Conservation (phyloP, 2,888 invertebrate species). For the Calliopum simillimum region DNA sequence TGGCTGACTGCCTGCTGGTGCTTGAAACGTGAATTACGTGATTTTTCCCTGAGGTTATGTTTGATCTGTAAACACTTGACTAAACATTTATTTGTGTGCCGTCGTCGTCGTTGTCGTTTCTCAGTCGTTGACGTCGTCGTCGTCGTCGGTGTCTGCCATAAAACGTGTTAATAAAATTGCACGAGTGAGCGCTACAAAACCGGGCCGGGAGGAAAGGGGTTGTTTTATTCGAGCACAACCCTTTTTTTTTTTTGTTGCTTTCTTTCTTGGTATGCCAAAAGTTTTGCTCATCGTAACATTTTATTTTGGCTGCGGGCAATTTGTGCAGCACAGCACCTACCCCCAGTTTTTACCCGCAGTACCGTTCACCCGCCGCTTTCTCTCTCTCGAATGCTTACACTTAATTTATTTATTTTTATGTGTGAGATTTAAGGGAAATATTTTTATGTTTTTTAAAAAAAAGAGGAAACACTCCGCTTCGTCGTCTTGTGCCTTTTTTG, state of each 20-base stretch:
- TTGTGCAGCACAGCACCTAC: background rate
- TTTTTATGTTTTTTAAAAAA: no score
- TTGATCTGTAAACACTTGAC: constrained; percentile 34
- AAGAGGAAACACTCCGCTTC: no score
- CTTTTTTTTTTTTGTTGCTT: background rate
- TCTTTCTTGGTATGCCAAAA: background rate
- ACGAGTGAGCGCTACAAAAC: background rate
- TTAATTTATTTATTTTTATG: constrained; percentile 30
- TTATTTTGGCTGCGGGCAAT: constrained; percentile 14
- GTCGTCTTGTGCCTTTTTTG: no score
- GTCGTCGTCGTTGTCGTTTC: background rate
- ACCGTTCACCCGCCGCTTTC: background rate
- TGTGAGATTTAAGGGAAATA: background rate
- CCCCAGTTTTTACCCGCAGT: background rate
- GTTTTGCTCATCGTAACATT: constrained; percentile 17
- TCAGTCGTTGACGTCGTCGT: background rate
- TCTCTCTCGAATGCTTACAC: background rate
- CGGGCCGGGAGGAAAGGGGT: background rate
- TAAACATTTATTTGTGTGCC: constrained; percentile 25
- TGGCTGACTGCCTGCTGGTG: background rate
- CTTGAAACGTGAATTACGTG: constrained; percentile 19
- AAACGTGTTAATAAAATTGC: constrained; percentile 27
- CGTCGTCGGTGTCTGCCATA: background rate
- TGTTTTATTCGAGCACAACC: background rate
- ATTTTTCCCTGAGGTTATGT: constrained; percentile 33